Conservation (phyloP, 2,888 invertebrate genomes). For the Xestia xanthographa region DNA sequence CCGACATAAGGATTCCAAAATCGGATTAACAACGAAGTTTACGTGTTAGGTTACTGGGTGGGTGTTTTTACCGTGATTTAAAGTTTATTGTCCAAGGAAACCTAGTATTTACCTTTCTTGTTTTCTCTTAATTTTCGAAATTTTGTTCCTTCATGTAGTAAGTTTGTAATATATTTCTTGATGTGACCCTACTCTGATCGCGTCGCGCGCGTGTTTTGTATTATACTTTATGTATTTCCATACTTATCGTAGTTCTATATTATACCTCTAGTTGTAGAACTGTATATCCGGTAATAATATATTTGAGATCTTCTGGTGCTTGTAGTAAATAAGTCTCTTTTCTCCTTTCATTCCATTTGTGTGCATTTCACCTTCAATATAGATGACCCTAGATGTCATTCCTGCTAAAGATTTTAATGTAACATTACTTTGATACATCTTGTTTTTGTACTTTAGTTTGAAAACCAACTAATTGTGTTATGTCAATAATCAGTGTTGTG, state of each 20-base stretch:
- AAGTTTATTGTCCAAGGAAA: constrained; percentile 27
- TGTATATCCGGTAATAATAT: constrained; percentile 75
- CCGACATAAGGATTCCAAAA: constrained; percentile 37
- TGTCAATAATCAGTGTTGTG: constrained; percentile 71
- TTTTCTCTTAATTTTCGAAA: constrained; percentile 8
- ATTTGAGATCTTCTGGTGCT: constrained; percentile 87
- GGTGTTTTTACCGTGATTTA: constrained; percentile 29
- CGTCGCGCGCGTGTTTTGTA: constrained; percentile 57
- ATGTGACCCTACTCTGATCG: constrained; percentile 34
- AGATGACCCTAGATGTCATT: constrained; percentile 53
- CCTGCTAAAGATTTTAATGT: constrained; percentile 40
- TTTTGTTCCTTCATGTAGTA: constrained; percentile 9
- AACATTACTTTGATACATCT: constrained; percentile 46
- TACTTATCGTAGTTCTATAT: constrained; percentile 67
- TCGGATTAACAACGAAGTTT: constrained; percentile 53
- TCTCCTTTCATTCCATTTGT: constrained; percentile 86
- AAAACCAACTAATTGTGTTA: constrained; percentile 55
- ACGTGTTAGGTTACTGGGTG: constrained; percentile 28
- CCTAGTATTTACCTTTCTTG: constrained; percentile 12
- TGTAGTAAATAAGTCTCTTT: constrained; percentile 84
- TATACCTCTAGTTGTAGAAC: constrained; percentile 71
- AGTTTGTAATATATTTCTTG: neutral
- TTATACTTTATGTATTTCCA: constrained; percentile 64
- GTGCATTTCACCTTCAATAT: constrained; percentile 78
- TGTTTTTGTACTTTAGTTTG: constrained; percentile 52